Conservation (phyloP, 2,888 invertebrate species). For the Lysandra bellargus region DNA sequence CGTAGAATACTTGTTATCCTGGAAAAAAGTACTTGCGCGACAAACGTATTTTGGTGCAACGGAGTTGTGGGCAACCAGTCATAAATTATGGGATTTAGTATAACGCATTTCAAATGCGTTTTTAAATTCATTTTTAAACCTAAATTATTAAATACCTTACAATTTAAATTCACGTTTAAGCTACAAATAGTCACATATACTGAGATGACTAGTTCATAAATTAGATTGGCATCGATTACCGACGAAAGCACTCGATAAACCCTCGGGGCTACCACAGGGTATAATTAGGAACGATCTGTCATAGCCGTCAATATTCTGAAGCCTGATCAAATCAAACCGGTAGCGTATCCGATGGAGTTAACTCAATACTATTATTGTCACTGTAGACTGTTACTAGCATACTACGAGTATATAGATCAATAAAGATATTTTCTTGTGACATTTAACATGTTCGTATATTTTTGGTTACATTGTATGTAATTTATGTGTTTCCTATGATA, state of each 20-base stretch:
- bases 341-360: neutral
- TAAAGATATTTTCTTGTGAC: no score
- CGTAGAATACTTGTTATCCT: no score
- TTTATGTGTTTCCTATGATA: no score
- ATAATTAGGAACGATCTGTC: conserved; percentile 24
- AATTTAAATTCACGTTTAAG: neutral
- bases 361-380: neutral
- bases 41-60: no score
- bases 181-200: neutral
- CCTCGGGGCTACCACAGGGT: conserved; percentile 14
- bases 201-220: neutral
- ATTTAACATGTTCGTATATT: no score
- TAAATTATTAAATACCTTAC: no score
- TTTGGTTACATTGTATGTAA: no score
- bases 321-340: conserved; percentile 35
- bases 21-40: no score
- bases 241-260: conserved; percentile 13
- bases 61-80: no score
- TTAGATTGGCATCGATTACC: neutral
- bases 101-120: no score
- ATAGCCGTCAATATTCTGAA: neutral
- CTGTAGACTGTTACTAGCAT: neutral
- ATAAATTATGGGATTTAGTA: no score
- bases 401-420: neutral
- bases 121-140: no score